A percentile compares a stretch with the other conserved stretches of the same genome.
Evolutionary conservation across 2,888 invertebrate genomes (phyloP).

Genomic region (Limnephilus auricula): DNA sequence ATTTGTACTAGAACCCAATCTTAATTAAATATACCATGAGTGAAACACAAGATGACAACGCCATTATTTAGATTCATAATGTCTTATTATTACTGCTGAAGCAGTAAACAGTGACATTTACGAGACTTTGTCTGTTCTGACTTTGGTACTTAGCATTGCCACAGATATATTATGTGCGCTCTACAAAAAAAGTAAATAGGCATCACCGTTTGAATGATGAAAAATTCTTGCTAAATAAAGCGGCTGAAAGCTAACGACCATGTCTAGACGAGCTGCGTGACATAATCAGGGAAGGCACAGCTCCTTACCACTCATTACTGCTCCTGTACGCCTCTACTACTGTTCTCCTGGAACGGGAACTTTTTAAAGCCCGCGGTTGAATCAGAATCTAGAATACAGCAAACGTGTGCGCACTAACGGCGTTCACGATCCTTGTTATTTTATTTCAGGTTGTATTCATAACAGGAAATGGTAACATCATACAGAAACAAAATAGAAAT

Average conservation of each 20-base stretch:
- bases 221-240: conserved; percentile 29
- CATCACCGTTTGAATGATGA: conserved; percentile 3
- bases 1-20: not conserved
- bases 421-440: not conserved
- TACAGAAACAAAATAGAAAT: not conserved
- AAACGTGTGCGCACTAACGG: not conserved
- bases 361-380: conserved; percentile 21
- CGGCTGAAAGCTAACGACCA: conserved; percentile 48
- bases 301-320: not conserved
- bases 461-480: not conserved
- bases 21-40: not conserved
- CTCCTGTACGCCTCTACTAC: not conserved
- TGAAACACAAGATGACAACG: not conserved
- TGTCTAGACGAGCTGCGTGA: conserved; percentile 51
- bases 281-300: conserved; percentile 46
- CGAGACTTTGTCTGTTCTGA: not conserved
- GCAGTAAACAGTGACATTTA: not conserved
- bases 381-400: not conserved
- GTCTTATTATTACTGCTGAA: not conserved
- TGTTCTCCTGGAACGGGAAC: not conserved
- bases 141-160: not conserved
- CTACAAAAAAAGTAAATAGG: conserved; percentile 9
- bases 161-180: not conserved
- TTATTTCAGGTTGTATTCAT: not conserved
- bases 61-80: not conserved